A percentile compares a stretch with the other conserved stretches of the same genome.
These are phyloP conservation scores for Passerculus sandwichensis DNA, from an alignment of 2,797 vertebrate species.

Conservation along the genomic window DNA sequence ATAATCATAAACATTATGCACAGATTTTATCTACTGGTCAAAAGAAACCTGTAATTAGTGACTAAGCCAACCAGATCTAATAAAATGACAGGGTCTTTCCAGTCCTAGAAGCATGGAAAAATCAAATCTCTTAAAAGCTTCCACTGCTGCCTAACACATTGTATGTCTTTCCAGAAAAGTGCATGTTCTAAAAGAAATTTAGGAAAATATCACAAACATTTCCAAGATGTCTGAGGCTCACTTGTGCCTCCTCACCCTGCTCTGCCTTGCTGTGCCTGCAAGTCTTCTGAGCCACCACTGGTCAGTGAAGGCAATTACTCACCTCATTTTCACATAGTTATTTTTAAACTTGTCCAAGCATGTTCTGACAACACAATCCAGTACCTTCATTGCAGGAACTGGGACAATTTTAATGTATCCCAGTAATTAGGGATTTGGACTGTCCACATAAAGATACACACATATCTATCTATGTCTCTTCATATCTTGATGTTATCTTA, in stretches of 20 bases:
- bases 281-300: not conserved
- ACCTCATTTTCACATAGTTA: not conserved
- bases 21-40: conserved; percentile 1
- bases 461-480: not conserved
- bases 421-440: not conserved
- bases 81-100: not conserved
- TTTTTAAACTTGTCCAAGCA: not conserved
- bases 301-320: not conserved
- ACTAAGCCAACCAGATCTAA: conserved; percentile 16
- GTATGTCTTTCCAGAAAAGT: not conserved
- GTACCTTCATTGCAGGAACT: not conserved
- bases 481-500: not conserved
- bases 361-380: not conserved
- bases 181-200: not conserved
- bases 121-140: not conserved
- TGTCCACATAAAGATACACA: not conserved
- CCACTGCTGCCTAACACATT: not conserved
- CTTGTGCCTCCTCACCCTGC: not conserved
- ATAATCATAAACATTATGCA: conserved; percentile 29
- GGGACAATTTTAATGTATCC: not conserved
- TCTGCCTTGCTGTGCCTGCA: not conserved
- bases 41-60: conserved; percentile 35
- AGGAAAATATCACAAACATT: not conserved
- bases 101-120: not conserved
- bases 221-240: not conserved